phyloP scores from a whole-genome alignment of 2,888 invertebrate species.

The Anorthoa munda region DNA sequence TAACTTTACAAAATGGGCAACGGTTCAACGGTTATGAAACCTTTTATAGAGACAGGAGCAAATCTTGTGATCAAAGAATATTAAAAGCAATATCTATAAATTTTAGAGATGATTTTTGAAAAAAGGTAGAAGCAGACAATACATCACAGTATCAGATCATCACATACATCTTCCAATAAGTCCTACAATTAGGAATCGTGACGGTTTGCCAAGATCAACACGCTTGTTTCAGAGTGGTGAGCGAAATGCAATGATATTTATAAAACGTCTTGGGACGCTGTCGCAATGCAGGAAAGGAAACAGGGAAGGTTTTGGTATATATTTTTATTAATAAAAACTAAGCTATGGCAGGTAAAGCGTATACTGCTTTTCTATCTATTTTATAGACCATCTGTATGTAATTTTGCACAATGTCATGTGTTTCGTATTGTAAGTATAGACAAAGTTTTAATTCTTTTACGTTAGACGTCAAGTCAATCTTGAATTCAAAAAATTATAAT shows the following conservation, averaged over 20 bases:
- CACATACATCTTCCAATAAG: conserved; percentile 21
- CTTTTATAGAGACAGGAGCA: background rate
- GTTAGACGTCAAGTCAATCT: background rate
- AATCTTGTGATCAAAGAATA: background rate
- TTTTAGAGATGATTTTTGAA: background rate
- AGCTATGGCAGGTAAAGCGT: background rate
- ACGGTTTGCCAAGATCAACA: conserved; percentile 39
- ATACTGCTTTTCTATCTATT: background rate
- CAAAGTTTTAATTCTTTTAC: background rate
- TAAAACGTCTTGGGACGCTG: conserved; percentile 21
- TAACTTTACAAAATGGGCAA: background rate
- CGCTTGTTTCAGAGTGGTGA: conserved; percentile 13
- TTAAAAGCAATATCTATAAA: background rate
- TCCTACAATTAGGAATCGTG: conserved; percentile 1
- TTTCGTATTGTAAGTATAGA: background rate
- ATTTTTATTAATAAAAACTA: background rate
- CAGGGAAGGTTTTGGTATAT: background rate
- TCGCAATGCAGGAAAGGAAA: background rate
- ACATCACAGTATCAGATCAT: conserved; percentile 7
- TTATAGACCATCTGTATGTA: background rate
- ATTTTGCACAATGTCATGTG: background rate
- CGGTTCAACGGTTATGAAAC: background rate
- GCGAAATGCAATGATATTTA: conserved; percentile 38
- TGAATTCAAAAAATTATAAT: background rate
- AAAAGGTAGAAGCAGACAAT: background rate